These are phyloP conservation scores for Athalia cordata DNA, from an alignment of 2,888 invertebrate genomes.

Conservation along the genomic window DNA sequence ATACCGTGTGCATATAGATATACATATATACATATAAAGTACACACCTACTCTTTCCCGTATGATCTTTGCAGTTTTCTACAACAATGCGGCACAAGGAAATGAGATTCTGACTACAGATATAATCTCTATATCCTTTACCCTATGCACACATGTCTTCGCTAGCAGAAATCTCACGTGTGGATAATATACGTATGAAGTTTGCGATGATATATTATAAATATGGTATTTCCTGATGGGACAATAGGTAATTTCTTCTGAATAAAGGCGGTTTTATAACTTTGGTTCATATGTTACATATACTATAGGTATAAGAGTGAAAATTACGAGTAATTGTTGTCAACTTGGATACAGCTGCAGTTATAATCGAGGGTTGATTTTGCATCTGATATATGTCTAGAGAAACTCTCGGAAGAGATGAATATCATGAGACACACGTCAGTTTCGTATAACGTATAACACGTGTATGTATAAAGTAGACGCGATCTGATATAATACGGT, in stretches of 20 bases:
- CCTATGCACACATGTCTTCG: neutral
- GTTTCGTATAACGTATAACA: no score
- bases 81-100: slow-evolving; percentile 40
- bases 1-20: no score
- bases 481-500: neutral
- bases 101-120: slow-evolving; percentile 28
- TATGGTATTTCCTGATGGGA: neutral
- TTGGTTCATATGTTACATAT: no score
- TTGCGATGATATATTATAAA: neutral
- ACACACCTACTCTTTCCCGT: neutral
- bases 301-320: no score
- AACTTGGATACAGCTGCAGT: no score
- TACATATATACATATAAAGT: no score
- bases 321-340: no score
- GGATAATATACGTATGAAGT: neutral
- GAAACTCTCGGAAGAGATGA: no score
- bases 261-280: neutral
- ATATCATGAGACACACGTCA: no score
- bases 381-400: no score
- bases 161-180: slow-evolving; percentile 28
- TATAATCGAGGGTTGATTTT: no score
- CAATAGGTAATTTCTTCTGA: slow-evolving; percentile 29
- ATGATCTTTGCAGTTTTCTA: slow-evolving; percentile 26
- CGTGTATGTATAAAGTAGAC: neutral
- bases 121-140: neutral